Base-by-base conservation (phyloP, 1,140 invertebrate species). In the Brachionus paranguensis region DNA sequence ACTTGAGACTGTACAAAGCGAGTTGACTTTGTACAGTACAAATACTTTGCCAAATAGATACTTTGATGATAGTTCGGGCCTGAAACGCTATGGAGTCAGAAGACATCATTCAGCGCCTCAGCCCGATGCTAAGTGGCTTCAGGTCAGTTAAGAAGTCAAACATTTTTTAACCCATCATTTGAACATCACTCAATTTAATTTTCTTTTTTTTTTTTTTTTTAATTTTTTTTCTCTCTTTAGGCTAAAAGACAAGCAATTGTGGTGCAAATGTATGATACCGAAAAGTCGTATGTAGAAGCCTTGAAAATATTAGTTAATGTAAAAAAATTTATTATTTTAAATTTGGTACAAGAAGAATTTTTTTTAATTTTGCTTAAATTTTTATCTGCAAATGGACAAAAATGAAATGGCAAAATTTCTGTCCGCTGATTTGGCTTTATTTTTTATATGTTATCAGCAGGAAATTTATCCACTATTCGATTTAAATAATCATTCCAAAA, bases 201-300 rank as follows among this genome's bases (percentile, higher is more conserved):
- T 60, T 24, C 27, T 76, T 47, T 27, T 47, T 7, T 47, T 0
- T 7, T 20, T n/a, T 14, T 27, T 24, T 27, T 27, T 24, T 12
- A 14, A 53, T 76, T 50, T n/a, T 50, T 27, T 50, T 76, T 12
- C 24, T 24, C 7, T 27, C 20, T 43, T 3, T 24, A 84, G 83
- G 83, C 65, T n/a, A 84, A 84, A 65, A 33, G 83, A 47, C 47
- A 76, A 55, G 83, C 83, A 45, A 84, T 96, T 33, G 94, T 96
- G 14, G 93, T 95, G 33, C 95, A 97, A 87, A 91, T 97, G 50
- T 95, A 94, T 86, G 94, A 96, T 86, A 97, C 95, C 7, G 95
- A 97, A 89, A 92, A 93, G 86, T 95, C 93, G 0, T 97, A 96
- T 87, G 95, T 96, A 8, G 95, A 96, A 87, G 93, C 94, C 1